phyloP scores from a whole-genome alignment of 2,797 vertebrate species.

The Centroberyx gerrardi region DNA sequence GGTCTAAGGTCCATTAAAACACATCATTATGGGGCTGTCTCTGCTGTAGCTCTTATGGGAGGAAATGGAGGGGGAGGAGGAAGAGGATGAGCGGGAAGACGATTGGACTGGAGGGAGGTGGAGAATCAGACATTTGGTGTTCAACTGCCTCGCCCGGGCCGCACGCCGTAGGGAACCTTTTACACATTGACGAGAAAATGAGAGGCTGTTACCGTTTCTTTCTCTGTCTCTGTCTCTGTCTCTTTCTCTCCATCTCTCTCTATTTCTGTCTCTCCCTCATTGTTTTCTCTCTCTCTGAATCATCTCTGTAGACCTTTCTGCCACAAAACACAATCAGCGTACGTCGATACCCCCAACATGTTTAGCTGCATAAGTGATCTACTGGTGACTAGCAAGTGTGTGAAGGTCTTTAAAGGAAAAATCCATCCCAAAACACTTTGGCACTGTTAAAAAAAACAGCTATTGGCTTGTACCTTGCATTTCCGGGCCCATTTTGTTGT shows the following conservation, averaged over 20 bases:
- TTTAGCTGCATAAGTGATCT: neutral
- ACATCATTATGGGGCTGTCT: conserved; percentile 58
- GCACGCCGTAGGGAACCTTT: conserved; percentile 35
- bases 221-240: conserved; percentile 2
- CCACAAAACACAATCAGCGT: neutral
- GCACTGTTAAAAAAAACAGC: neutral
- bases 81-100: conserved; percentile 28
- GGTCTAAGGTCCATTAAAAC: conserved; percentile 63
- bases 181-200: conserved; percentile 57
- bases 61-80: conserved; percentile 4
- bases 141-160: conserved; percentile 21
- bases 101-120: conserved; percentile 27
- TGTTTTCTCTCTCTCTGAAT: neutral
- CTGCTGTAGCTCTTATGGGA: conserved; percentile 42
- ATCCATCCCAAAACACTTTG: neutral
- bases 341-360: neutral
- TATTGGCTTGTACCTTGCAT: neutral
- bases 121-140: conserved; percentile 47
- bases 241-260: neutral
- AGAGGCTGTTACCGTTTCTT: conserved; percentile 34
- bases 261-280: neutral
- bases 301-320: neutral
- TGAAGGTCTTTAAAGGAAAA: no score
- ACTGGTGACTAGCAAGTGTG: no score
- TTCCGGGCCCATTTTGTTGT: neutral